A percentile compares a stretch with the other conserved stretches of the same genome.
Evolutionary conservation across 30 jellyfish, hydroid and myxozoan species (phyloP).

Genomic region (Phacellophora camtschatica): DNA sequence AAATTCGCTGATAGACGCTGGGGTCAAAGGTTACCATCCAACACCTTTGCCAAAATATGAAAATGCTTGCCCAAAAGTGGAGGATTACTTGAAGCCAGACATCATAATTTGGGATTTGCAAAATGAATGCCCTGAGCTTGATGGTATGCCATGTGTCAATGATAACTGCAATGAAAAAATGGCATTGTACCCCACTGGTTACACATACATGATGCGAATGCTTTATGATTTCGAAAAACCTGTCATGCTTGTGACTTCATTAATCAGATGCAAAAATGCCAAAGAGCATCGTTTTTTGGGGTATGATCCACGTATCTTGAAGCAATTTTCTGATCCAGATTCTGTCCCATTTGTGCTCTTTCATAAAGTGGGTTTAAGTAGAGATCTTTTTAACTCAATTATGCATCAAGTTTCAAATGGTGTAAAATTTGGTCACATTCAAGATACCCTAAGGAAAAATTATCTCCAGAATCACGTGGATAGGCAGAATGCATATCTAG

Average conservation of each 20-base stretch:
- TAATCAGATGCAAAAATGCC: constrained; percentile 79
- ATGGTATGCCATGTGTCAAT: constrained; percentile 49
- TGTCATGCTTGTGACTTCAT: constrained; percentile 87
- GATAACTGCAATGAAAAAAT: constrained; percentile 62
- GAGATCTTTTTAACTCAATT: constrained; percentile 69
- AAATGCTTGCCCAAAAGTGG: constrained; percentile 62
- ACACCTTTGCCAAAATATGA: constrained; percentile 50
- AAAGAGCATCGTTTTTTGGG: constrained; percentile 91
- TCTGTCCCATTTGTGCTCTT: constrained; percentile 86
- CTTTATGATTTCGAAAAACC: constrained; percentile 88
- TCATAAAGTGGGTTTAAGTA: constrained; percentile 92
- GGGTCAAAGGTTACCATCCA: constrained; percentile 46
- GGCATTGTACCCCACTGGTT: constrained; percentile 72
- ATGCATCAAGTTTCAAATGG: constrained; percentile 78
- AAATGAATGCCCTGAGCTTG: constrained; percentile 67
- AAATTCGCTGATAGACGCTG: constrained; percentile 63
- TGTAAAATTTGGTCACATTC: constrained; percentile 81
- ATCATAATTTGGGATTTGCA: constrained; percentile 91
- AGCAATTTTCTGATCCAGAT: constrained; percentile 77
- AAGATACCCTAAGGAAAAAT: constrained; percentile 72
- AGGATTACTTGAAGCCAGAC: constrained; percentile 82
- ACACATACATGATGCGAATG: constrained; percentile 78
- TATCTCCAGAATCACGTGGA: constrained; percentile 50
- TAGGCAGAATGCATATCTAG: constrained; percentile 59
- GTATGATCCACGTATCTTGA: constrained; percentile 89